Percentiles rank a stretch among this genome's conserved stretches.
Evolutionary conservation across 2,888 invertebrate genomes (phyloP).

Genomic region (Caenorhabditis auriculariae): DNA sequence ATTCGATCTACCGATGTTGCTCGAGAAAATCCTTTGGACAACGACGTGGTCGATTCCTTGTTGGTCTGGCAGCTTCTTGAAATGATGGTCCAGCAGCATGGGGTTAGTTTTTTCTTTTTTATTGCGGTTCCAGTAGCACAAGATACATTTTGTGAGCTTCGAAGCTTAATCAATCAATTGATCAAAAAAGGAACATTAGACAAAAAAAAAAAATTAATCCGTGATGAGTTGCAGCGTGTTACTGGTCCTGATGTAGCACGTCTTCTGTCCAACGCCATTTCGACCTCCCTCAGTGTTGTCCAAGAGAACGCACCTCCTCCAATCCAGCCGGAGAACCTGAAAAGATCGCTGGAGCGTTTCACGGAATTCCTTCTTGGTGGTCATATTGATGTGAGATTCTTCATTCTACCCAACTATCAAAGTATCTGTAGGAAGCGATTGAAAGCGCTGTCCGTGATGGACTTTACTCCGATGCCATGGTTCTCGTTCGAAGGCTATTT

Average conservation of each 20-base stretch:
- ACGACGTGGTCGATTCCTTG: slow-evolving; percentile 49
- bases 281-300: slow-evolving; percentile 6
- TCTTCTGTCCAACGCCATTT: slow-evolving; percentile 36
- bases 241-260: slow-evolving; percentile 57
- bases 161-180: not conserved
- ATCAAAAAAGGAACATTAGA: too few relatives aligned
- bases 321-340: slow-evolving; percentile 16
- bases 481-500: slow-evolving; percentile 50
- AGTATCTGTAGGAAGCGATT: slow-evolving; percentile 50
- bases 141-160: not conserved
- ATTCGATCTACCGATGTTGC: slow-evolving; percentile 49
- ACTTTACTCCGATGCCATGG: slow-evolving; percentile 54
- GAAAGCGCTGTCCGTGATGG: slow-evolving; percentile 52
- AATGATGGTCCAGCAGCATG: slow-evolving; percentile 54
- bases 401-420: not conserved
- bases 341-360: slow-evolving; percentile 39
- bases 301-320: too few relatives aligned
- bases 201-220: not conserved
- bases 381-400: slow-evolving; percentile 47
- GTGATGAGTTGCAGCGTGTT: slow-evolving; percentile 39
- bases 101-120: slow-evolving; percentile 26
- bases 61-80: slow-evolving; percentile 55
- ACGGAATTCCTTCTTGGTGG: slow-evolving; percentile 54
- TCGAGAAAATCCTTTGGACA: slow-evolving; percentile 38
- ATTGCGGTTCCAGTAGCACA: not conserved